Evolutionary conservation across 2,113 vertebrate species (phyloP), one percentile per base, ranked within the genome.

Genomic region (Ctenodactylus gundi): DNA sequence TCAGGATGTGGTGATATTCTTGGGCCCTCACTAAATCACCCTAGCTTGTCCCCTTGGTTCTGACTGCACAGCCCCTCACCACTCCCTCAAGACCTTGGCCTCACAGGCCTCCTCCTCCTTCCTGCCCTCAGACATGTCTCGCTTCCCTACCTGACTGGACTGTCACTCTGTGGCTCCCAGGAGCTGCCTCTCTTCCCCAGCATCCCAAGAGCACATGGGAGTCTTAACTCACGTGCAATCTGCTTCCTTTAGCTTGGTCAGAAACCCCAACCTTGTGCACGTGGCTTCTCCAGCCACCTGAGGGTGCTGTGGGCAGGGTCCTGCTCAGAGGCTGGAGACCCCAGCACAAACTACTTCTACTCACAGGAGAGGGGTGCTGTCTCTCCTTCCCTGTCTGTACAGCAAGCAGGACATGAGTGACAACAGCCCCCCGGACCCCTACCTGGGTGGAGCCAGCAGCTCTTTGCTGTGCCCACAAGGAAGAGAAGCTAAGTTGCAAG

Each of bases 191-290:
- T 29, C 27, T 93, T 31, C 57, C 64, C 18, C 15, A 34, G 91
- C 3, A 62, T 39, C 31, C 31, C 34, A 31, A 36, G 46, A 80
- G 34, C 46, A 44, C 0, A 0, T 13, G 29, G 29, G 36, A 25
- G 13, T 14, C 65, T 75, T 78, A 9, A 15, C 49, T 34, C 36
- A 44, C 6, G 25, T 18, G 34, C 0, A 0, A 11, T 1, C 25
- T 0, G 18, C n/a, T 39, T 5, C 11, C 31, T 31, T 51, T 12
- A 53, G 72, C 55, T 39, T 3, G 1, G 62, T 36, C 65, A 49
- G 62, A 68, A 62, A 60, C 41, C 36, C 81, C 36, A 29, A 21
- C 4, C 29, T 10, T 72, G 17, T 17, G 29, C n/a, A 53, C 1
- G 4, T 14, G 85, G 64, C 10, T 9, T 70, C 64, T 49, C 8